Percentiles rank a stretch among this genome's conserved stretches.
Conservation (phyloP, 2,113 vertebrate genomes). For the Hoplias malabaricus region DNA sequence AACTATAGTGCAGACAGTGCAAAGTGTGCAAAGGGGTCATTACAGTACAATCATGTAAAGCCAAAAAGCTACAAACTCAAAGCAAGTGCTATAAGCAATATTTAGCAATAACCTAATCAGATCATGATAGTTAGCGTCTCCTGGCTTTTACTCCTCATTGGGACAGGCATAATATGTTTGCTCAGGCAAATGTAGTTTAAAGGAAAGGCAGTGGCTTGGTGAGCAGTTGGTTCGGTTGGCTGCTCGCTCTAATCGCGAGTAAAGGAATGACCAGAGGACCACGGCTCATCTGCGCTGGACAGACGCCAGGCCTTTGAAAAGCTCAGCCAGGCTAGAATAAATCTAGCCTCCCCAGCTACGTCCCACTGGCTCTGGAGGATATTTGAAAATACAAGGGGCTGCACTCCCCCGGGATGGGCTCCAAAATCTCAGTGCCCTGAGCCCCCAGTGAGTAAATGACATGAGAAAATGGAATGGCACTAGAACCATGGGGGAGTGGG, state of each 20-base stretch:
- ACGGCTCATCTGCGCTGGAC: constrained; percentile 41
- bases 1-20: too few relatives aligned
- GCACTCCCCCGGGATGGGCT: constrained; percentile 18
- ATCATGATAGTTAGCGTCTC: background rate
- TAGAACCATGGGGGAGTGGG: background rate
- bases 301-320: constrained; percentile 51
- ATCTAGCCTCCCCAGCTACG: constrained; percentile 38
- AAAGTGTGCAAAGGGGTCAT: too few relatives aligned
- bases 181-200: background rate
- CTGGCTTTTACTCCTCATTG: background rate
- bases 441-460: background rate
- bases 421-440: constrained; percentile 20
- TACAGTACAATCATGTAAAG: too few relatives aligned
- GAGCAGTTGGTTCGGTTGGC: constrained; percentile 26
- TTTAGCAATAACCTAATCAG: background rate
- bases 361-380: constrained; percentile 35
- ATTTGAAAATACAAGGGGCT: constrained; percentile 28
- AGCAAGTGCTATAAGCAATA: background rate
- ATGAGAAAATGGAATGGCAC: background rate
- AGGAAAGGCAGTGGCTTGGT: background rate
- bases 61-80: background rate
- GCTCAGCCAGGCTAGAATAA: constrained; percentile 42
- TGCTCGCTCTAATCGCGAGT: constrained; percentile 48
- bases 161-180: background rate
- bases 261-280: constrained; percentile 35